Evolutionary conservation across 1,140 invertebrate genomes (phyloP).

Genomic region (Lutraria rhynchaena): DNA sequence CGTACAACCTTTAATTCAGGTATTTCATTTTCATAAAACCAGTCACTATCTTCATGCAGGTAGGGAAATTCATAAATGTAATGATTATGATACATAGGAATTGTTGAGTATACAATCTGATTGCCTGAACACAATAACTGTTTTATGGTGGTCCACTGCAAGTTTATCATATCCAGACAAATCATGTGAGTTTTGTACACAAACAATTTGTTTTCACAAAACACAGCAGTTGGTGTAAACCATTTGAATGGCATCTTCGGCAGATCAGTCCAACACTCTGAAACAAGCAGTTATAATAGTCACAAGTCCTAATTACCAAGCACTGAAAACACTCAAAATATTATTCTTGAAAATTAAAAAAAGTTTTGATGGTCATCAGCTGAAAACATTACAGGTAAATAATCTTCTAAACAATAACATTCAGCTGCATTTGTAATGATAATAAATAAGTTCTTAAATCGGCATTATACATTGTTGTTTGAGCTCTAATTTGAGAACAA

Average conservation of each 20-base stretch:
- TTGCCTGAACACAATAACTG: background rate
- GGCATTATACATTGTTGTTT: background rate
- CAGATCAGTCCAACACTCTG: slow-evolving; percentile 27
- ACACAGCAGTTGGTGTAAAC: slow-evolving; percentile 15
- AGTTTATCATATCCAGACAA: slow-evolving; percentile 2
- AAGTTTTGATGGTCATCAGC: no score
- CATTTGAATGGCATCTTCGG: slow-evolving; percentile 28
- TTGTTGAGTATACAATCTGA: background rate
- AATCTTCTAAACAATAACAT: no score
- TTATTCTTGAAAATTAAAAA: no score
- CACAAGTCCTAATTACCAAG: background rate
- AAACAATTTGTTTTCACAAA: slow-evolving; percentile 14
- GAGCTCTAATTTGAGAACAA: no score
- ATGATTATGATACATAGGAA: background rate
- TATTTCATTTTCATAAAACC: slow-evolving; percentile 27
- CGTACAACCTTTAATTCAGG: background rate
- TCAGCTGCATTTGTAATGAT: no score
- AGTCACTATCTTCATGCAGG: slow-evolving; percentile 3
- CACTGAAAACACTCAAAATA: background rate
- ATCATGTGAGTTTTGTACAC: background rate
- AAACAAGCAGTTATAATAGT: background rate
- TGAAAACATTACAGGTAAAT: no score
- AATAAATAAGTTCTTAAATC: background rate
- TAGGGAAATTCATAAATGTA: slow-evolving; percentile 25
- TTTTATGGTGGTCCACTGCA: slow-evolving; percentile 14